These are phyloP conservation scores for Tolypeutes matacus DNA, from an alignment of 2,797 vertebrate species.

Conservation along the genomic window DNA sequence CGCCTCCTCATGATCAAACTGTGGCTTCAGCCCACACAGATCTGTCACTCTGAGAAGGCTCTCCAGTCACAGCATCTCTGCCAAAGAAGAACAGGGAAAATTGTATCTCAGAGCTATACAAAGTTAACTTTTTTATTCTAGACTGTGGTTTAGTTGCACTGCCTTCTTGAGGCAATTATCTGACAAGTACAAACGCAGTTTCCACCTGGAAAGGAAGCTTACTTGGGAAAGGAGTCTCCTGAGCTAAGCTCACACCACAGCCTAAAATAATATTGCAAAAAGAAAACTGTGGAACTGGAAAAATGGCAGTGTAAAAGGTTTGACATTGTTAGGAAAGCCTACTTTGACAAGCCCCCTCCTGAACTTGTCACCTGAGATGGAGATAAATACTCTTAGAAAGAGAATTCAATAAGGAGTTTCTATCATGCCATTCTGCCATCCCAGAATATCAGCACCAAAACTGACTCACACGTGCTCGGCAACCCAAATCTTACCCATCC, in stretches of 20 bases:
- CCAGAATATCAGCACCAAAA: conserved; percentile 4
- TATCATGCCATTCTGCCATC: conserved; percentile 37
- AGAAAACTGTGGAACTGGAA: neutral
- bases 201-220: conserved; percentile 70
- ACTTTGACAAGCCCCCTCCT: neutral
- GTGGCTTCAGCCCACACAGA: conserved; percentile 81
- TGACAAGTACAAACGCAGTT: conserved; percentile 75
- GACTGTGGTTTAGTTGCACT: conserved; percentile 70
- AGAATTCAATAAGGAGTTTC: conserved; percentile 59
- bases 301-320: neutral
- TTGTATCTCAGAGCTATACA: conserved; percentile 73
- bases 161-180: conserved; percentile 72
- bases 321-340: neutral
- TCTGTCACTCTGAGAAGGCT: conserved; percentile 81
- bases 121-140: conserved; percentile 82
- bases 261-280: conserved; percentile 65
- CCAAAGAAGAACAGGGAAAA: conserved; percentile 81
- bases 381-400: conserved; percentile 57
- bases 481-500: conserved; percentile 33
- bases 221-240: conserved; percentile 64
- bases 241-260: conserved; percentile 49
- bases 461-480: conserved; percentile 11
- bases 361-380: conserved; percentile 59
- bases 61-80: conserved; percentile 78
- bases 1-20: conserved; percentile 80